phyloP scores from a whole-genome alignment of 1,140 invertebrate genomes.

The Holcopasites calliopsidis region DNA sequence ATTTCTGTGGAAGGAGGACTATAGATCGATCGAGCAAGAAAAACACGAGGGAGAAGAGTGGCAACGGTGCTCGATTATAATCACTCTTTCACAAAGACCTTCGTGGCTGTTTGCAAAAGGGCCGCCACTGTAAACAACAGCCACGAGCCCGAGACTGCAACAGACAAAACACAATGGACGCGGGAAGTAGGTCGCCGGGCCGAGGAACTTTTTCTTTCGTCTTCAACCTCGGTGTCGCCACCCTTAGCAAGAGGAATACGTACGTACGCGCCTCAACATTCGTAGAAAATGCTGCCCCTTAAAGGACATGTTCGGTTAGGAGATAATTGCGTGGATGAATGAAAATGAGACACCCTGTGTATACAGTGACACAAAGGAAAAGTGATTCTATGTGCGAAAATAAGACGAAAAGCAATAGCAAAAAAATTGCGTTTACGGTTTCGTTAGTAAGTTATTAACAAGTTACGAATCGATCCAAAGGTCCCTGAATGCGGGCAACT shows the following conservation, averaged over 20 bases:
- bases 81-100: constrained; percentile 53
- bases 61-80: constrained; percentile 46
- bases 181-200: constrained; percentile 53
- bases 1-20: not conserved
- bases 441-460: too few species aligned
- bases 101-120: constrained; percentile 47
- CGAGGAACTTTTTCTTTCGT: constrained; percentile 60
- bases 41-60: not conserved
- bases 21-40: constrained; percentile 1
- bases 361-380: too few species aligned
- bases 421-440: too few species aligned
- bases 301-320: too few species aligned
- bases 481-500: too few species aligned
- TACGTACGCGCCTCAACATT: constrained; percentile 7
- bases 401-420: too few species aligned
- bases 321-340: too few species aligned
- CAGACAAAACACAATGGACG: constrained; percentile 43
- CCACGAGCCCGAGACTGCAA: constrained; percentile 15
- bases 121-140: constrained; percentile 53
- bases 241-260: not conserved
- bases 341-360: too few species aligned
- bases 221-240: constrained; percentile 14
- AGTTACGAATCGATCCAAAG: too few species aligned
- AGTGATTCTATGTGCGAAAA: too few species aligned
- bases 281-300: too few species aligned